Evolutionary conservation across 2,113 vertebrate species (phyloP).

Genomic region (Merops nubicus): DNA sequence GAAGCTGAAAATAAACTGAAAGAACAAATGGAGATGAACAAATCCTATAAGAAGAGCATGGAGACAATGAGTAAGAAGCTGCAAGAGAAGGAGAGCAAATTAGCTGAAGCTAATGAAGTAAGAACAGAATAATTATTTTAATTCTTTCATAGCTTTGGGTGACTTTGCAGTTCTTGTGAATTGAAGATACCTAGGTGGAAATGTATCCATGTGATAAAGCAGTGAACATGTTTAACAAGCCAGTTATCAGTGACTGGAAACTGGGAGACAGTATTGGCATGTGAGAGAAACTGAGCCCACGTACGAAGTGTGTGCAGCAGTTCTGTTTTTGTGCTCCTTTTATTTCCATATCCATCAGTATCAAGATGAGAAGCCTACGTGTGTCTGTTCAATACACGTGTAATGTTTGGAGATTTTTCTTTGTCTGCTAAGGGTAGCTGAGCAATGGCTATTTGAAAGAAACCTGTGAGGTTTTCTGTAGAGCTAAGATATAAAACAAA

Average conservation of each 20-base stretch:
- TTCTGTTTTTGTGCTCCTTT: neutral
- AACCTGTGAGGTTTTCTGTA: neutral
- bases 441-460: neutral
- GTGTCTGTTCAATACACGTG: neutral
- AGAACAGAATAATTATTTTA: neutral
- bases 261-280: neutral
- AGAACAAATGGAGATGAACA: slow-evolving; percentile 83
- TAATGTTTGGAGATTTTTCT: neutral
- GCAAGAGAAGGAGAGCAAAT: slow-evolving; percentile 83
- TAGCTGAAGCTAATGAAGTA: slow-evolving; percentile 86
- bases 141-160: neutral
- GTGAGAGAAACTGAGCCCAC: neutral
- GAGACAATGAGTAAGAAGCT: slow-evolving; percentile 82
- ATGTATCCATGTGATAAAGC: neutral
- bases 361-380: neutral
- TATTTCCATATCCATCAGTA: neutral
- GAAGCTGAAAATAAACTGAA: slow-evolving; percentile 77
- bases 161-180: neutral
- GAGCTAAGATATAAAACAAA: neutral
- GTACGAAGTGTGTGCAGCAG: neutral
- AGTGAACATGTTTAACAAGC: neutral
- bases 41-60: slow-evolving; percentile 78
- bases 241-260: neutral
- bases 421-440: neutral
- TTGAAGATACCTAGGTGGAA: neutral